Percentiles rank a stretch among this genome's conserved stretches.
These are phyloP conservation scores for Helarctos malayanus DNA, from an alignment of 2,797 vertebrate species.

Conservation along the genomic window DNA sequence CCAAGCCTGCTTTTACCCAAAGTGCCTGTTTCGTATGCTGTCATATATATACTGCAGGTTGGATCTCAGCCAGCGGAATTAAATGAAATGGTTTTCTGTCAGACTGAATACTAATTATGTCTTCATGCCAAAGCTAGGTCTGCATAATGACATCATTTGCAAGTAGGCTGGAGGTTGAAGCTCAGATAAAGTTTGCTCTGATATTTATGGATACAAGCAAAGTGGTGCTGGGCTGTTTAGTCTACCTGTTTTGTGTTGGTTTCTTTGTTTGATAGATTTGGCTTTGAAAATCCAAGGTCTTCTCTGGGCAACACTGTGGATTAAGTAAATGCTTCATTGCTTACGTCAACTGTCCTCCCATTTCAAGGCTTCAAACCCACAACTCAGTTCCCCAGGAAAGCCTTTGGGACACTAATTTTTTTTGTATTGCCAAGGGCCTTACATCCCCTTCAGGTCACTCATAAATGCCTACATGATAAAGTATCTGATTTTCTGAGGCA, in stretches of 20 bases:
- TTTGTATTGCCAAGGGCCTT: neutral
- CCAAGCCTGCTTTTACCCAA: slow-evolving; percentile 78
- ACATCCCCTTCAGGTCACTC: neutral
- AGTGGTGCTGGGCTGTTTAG: neutral
- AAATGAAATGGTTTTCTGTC: slow-evolving; percentile 84
- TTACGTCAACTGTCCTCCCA: neutral
- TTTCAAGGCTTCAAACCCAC: neutral
- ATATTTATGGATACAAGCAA: slow-evolving; percentile 61
- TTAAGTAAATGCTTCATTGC: neutral
- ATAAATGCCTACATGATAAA: neutral
- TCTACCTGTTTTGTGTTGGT: neutral
- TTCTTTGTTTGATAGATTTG: slow-evolving; percentile 16
- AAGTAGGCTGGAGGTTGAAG: slow-evolving; percentile 67
- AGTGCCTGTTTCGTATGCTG: slow-evolving; percentile 79
- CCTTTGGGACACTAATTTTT: neutral
- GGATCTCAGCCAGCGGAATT: slow-evolving; percentile 76
- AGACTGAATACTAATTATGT: slow-evolving; percentile 85
- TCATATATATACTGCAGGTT: slow-evolving; percentile 74
- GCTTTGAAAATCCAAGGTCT: slow-evolving; percentile 29
- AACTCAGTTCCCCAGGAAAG: neutral
- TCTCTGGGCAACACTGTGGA: neutral
- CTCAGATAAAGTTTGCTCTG: slow-evolving; percentile 50
- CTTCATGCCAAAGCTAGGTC: slow-evolving; percentile 80
- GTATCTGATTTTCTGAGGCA: neutral
- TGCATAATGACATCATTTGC: slow-evolving; percentile 84